Percentiles rank a stretch among this genome's conserved stretches.
Evolutionary conservation across 2,797 vertebrate genomes (phyloP).

Genomic region (Notamacropus eugenii): DNA sequence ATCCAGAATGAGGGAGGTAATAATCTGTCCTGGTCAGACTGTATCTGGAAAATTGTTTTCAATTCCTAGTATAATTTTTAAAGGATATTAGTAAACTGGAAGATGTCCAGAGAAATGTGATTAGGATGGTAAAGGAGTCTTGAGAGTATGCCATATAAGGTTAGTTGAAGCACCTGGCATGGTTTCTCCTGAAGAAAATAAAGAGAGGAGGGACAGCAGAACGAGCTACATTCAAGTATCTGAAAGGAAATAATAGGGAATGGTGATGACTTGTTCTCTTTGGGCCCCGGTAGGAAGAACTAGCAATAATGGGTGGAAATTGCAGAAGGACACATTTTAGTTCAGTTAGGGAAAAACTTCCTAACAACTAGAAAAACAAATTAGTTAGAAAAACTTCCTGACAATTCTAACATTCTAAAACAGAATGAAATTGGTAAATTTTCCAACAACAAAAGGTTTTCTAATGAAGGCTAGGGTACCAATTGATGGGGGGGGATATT

Average conservation of each 20-base stretch:
- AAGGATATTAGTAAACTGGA: not conserved
- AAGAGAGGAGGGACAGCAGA: not conserved
- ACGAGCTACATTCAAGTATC: not conserved
- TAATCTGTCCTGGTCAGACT: not conserved
- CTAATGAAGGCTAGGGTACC: not conserved
- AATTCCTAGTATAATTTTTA: not conserved
- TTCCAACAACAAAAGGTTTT: not conserved
- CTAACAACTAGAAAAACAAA: not conserved
- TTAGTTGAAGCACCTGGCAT: not conserved
- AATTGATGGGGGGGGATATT: not conserved
- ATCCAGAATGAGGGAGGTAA: not conserved
- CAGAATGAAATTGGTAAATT: not conserved
- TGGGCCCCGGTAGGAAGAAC: not conserved
- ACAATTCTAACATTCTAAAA: not conserved
- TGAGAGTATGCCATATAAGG: not conserved
- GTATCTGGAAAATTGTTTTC: not conserved
- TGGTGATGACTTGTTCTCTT: not conserved
- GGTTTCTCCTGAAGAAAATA: not conserved
- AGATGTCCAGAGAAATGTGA: not conserved
- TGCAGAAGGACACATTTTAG: not conserved
- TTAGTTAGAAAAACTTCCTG: not conserved
- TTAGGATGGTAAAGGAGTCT: not conserved
- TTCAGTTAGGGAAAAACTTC: not conserved
- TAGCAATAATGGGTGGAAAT: not conserved
- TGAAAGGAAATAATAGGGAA: not conserved